These are phyloP conservation scores for Tetramorium parvispinum DNA, from an alignment of 1,140 invertebrate genomes.

Conservation along the genomic window DNA sequence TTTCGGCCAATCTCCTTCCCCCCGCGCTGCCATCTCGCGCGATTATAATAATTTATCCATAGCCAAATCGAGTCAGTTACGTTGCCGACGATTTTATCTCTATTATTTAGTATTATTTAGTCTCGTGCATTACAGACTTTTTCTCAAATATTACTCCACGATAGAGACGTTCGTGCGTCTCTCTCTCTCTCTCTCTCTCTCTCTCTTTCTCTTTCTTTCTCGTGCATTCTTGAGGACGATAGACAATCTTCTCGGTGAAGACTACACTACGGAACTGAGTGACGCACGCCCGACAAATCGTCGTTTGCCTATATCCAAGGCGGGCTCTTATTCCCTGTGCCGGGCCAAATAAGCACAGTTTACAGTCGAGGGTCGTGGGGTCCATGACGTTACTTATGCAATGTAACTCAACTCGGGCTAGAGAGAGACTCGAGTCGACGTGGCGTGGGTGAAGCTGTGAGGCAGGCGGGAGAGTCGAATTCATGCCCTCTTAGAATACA, in stretches of 20 bases:
- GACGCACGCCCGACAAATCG: slow-evolving; percentile 77
- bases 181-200: background rate
- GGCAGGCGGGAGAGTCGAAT: slow-evolving; percentile 72
- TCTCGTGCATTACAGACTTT: background rate
- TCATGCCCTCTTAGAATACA: slow-evolving; percentile 82
- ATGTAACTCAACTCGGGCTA: slow-evolving; percentile 75
- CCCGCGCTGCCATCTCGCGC: background rate
- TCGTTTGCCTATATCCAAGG: slow-evolving; percentile 64
- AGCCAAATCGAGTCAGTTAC: background rate
- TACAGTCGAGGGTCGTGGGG: slow-evolving; percentile 76
- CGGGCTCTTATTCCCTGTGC: slow-evolving; percentile 31
- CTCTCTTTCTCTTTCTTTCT: background rate
- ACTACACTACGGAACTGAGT: slow-evolving; percentile 16
- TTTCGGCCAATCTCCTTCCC: background rate
- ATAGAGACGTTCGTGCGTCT: background rate
- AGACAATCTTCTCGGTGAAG: slow-evolving; percentile 30
- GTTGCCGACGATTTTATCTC: background rate
- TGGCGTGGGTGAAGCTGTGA: slow-evolving; percentile 24
- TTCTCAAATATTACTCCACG: background rate
- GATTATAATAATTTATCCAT: slow-evolving; percentile 31
- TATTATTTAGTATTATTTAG: slow-evolving; percentile 17
- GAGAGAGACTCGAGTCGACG: background rate
- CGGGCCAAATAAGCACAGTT: slow-evolving; percentile 81
- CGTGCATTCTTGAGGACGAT: background rate
- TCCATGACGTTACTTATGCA: slow-evolving; percentile 82